Conservation (phyloP, 2,888 invertebrate genomes). For the Timandra comae region DNA sequence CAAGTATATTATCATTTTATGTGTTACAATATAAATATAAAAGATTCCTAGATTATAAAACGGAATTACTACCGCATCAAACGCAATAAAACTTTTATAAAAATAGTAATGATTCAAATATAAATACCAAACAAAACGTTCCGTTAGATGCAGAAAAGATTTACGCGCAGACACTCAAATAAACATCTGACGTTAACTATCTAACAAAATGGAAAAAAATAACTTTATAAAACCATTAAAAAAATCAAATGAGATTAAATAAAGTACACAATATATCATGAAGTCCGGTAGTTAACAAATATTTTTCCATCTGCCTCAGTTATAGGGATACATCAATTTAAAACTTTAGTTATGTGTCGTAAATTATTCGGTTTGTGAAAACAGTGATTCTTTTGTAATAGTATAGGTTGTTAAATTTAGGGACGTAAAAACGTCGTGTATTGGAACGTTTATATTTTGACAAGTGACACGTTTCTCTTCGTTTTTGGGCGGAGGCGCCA, state of each 20-base stretch:
- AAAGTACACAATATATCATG: conserved; percentile 35
- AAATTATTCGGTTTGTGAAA: conserved; percentile 67
- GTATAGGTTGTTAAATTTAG: conserved; percentile 67
- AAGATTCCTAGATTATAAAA: conserved; percentile 9
- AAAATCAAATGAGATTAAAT: conserved; percentile 24
- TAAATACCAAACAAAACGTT: conserved; percentile 19
- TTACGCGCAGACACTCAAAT: conserved; percentile 18
- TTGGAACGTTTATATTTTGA: conserved; percentile 28
- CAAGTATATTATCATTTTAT: conserved; percentile 15
- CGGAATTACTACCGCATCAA: conserved; percentile 12
- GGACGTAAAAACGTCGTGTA: conserved; percentile 51
- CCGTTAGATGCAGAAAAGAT: conserved; percentile 18
- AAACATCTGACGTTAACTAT: conserved; percentile 18
- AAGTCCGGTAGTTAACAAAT: conserved; percentile 55
- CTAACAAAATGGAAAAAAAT: conserved; percentile 19
- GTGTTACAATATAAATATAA: too few relatives aligned
- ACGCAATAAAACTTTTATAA: conserved; percentile 13
- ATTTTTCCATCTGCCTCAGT: conserved; percentile 38
- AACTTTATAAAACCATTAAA: conserved; percentile 15
- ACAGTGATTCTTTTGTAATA: conserved; percentile 73
- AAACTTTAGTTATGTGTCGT: conserved; percentile 40
- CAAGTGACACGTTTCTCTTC: conserved; percentile 30
- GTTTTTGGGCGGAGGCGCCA: conserved; percentile 31
- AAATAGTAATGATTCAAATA: conserved; percentile 17
- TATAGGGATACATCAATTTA: conserved; percentile 14